phyloP scores from a whole-genome alignment of 92 coral and sea anemone genomes.

The Isaurus tuberculatus region DNA sequence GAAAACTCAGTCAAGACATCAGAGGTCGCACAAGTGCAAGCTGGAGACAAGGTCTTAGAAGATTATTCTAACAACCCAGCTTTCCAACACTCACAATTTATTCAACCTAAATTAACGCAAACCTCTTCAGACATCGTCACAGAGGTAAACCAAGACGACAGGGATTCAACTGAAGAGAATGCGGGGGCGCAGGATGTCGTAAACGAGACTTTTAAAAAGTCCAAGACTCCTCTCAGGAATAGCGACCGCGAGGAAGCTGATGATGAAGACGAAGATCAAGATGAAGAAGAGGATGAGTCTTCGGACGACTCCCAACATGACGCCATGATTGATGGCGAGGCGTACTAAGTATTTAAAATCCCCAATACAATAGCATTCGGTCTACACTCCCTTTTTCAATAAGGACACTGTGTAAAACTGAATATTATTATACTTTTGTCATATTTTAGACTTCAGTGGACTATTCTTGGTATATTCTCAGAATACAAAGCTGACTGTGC shows the following conservation, averaged over 20 bases:
- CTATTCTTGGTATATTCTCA: too few relatives aligned
- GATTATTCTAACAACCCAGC: conserved; percentile 10
- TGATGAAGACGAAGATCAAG: conserved; percentile 39
- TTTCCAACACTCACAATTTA: not conserved
- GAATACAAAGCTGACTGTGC: too few relatives aligned
- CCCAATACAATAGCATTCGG: too few relatives aligned
- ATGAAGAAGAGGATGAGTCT: conserved; percentile 3
- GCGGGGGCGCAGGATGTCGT: conserved; percentile 48
- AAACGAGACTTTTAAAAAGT: conserved; percentile 74
- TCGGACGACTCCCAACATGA: conserved; percentile 36
- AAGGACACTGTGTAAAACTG: not conserved
- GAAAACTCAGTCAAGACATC: conserved; percentile 19
- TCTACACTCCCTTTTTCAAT: not conserved
- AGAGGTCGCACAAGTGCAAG: not conserved
- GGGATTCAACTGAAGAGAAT: conserved; percentile 24
- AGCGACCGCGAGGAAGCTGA: conserved; percentile 43
- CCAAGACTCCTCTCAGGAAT: conserved; percentile 52
- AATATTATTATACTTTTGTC: not conserved
- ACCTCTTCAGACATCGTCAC: conserved; percentile 70
- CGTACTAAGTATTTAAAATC: not conserved
- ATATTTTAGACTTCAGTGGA: too few relatives aligned
- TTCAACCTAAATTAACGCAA: not conserved
- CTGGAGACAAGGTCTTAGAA: not conserved
- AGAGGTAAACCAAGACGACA: conserved; percentile 49
- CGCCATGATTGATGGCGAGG: conserved; percentile 13